phyloP scores from a whole-genome alignment of 92 coral and sea anemone species.

The Heteractis magnifica region DNA sequence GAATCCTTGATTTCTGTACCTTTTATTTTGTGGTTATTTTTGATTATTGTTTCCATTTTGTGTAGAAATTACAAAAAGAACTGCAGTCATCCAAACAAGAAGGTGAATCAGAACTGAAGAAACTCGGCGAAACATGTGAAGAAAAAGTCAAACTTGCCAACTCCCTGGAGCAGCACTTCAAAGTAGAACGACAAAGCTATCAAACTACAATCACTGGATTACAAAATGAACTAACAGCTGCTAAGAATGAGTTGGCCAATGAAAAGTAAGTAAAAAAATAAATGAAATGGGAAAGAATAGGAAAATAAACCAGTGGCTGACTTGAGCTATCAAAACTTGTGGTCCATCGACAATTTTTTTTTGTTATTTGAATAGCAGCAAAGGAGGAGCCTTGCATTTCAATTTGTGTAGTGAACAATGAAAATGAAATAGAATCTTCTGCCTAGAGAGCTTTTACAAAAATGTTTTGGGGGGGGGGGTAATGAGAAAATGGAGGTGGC shows the following conservation, averaged over 20 bases:
- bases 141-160: slow-evolving; percentile 50
- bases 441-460: too few relatives aligned
- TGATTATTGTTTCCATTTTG: neutral
- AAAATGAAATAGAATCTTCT: too few relatives aligned
- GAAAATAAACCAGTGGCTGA: too few relatives aligned
- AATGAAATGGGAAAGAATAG: too few relatives aligned
- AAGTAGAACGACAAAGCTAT: slow-evolving; percentile 64
- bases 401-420: too few relatives aligned
- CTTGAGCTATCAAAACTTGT: too few relatives aligned
- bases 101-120: slow-evolving; percentile 51
- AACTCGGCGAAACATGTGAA: slow-evolving; percentile 58
- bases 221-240: slow-evolving; percentile 47
- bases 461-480: too few relatives aligned
- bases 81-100: slow-evolving; percentile 47
- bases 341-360: neutral
- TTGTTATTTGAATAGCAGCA: too few relatives aligned
- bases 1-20: neutral
- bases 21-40: neutral
- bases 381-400: too few relatives aligned
- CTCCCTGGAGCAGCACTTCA: slow-evolving; percentile 47
- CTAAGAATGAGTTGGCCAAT: slow-evolving; percentile 40
- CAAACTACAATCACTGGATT: slow-evolving; percentile 41
- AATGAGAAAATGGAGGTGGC: too few relatives aligned
- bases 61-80: slow-evolving; percentile 63
- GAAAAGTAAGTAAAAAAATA: slow-evolving; percentile 58